These are phyloP conservation scores for Orthonyx spaldingii DNA, from an alignment of 2,113 vertebrate genomes.

Conservation along the genomic window DNA sequence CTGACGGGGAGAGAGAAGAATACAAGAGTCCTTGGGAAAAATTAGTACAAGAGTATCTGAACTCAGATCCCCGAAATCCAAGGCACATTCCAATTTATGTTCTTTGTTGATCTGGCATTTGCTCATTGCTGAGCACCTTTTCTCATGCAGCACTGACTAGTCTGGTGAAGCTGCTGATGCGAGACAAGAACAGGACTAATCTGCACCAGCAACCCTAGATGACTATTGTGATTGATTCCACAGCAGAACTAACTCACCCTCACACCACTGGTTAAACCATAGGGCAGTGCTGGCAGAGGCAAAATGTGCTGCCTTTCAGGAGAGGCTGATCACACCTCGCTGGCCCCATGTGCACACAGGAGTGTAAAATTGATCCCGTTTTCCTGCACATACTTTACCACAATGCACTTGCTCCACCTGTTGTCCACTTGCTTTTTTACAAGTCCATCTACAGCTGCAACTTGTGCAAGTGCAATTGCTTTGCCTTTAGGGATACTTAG, in stretches of 20 bases:
- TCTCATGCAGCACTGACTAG: background rate
- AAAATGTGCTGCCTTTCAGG: background rate
- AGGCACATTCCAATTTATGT: background rate
- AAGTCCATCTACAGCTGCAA: background rate
- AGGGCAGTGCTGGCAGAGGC: background rate
- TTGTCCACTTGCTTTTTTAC: constrained; percentile 1
- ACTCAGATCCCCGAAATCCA: background rate
- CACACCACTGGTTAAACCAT: too few relatives aligned
- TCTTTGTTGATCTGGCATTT: background rate
- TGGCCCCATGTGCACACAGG: rapidly evolving
- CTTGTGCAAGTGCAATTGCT: background rate
- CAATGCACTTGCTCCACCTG: constrained; percentile 26
- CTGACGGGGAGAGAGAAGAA: background rate
- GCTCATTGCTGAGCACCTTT: background rate
- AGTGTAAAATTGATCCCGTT: rapidly evolving
- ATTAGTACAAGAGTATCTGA: background rate
- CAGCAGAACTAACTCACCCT: background rate
- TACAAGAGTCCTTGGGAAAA: background rate
- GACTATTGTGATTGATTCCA: background rate
- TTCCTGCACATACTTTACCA: background rate
- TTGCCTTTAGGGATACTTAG: background rate
- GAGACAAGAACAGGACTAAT: background rate
- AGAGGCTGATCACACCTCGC: rapidly evolving
- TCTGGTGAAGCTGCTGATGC: background rate
- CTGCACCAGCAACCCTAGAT: rapidly evolving